phyloP scores from a whole-genome alignment of 2,888 invertebrate genomes.

The Agrotis puta region DNA sequence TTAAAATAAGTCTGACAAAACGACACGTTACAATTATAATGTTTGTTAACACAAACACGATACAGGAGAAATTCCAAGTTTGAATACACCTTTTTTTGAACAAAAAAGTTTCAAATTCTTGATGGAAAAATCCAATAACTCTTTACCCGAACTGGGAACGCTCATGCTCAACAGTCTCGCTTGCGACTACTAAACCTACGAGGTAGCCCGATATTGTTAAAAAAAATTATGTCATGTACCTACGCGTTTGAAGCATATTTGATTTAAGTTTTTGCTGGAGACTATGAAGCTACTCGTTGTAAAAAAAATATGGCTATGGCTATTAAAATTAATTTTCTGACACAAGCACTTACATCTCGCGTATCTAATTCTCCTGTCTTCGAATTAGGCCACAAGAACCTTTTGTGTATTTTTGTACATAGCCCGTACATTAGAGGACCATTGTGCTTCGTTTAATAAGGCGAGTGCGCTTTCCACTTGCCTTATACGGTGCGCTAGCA shows the following conservation, averaged over 20 bases:
- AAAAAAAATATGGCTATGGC: neutral
- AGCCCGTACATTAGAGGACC: conserved; percentile 68
- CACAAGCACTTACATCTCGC: conserved; percentile 27
- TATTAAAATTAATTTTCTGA: conserved; percentile 24
- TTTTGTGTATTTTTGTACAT: conserved; percentile 67
- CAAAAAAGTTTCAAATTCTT: too few relatives aligned
- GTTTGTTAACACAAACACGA: too few relatives aligned
- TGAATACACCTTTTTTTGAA: too few relatives aligned
- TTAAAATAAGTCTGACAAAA: too few relatives aligned
- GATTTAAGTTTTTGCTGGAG: neutral
- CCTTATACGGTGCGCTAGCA: conserved; percentile 75
- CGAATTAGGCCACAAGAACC: conserved; percentile 63
- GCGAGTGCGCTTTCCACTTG: conserved; percentile 75
- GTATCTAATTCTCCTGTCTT: conserved; percentile 58
- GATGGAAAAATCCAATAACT: neutral
- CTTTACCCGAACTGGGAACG: neutral
- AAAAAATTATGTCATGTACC: neutral
- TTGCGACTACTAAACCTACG: too few relatives aligned
- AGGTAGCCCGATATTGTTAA: too few relatives aligned
- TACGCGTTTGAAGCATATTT: neutral
- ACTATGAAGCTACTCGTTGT: neutral
- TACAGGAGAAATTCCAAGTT: too few relatives aligned
- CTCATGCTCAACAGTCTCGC: too few relatives aligned
- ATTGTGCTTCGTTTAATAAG: conserved; percentile 80
- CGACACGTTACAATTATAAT: too few relatives aligned